phyloP scores from a whole-genome alignment of 2,113 vertebrate species.

The Passer montanus region DNA sequence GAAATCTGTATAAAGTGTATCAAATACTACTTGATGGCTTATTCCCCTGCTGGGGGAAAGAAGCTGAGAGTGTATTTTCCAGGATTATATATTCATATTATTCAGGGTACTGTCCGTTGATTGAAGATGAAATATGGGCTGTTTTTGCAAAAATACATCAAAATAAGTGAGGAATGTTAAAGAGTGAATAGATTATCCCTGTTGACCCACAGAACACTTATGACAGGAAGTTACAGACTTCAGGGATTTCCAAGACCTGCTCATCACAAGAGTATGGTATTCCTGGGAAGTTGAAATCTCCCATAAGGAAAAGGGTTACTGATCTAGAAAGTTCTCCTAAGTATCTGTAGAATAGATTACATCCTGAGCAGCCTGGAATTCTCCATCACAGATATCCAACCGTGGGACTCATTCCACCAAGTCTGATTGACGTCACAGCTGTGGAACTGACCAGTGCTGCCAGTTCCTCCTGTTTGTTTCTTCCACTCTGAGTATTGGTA shows the following conservation, averaged over 20 bases:
- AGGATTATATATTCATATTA: background rate
- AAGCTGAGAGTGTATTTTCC: background rate
- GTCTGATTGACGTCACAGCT: background rate
- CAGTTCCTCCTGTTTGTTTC: background rate
- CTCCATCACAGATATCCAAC: background rate
- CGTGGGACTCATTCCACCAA: fast-evolving
- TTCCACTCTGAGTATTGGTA: fast-evolving
- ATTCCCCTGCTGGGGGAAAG: background rate
- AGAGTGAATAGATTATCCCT: background rate
- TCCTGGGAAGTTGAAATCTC: background rate
- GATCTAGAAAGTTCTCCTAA: background rate
- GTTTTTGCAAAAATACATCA: background rate
- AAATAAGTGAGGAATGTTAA: background rate
- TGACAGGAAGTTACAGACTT: background rate
- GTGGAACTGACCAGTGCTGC: background rate
- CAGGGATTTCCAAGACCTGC: background rate
- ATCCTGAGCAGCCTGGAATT: background rate
- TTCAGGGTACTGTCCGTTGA: background rate
- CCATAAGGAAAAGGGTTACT: too few species aligned
- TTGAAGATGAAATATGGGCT: background rate
- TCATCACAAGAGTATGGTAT: background rate
- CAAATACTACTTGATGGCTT: background rate
- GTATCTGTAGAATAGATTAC: background rate
- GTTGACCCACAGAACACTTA: background rate
- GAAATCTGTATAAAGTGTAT: background rate